These are phyloP conservation scores for Nettapus auritus DNA, from an alignment of 2,113 vertebrate genomes.

Conservation along the genomic window DNA sequence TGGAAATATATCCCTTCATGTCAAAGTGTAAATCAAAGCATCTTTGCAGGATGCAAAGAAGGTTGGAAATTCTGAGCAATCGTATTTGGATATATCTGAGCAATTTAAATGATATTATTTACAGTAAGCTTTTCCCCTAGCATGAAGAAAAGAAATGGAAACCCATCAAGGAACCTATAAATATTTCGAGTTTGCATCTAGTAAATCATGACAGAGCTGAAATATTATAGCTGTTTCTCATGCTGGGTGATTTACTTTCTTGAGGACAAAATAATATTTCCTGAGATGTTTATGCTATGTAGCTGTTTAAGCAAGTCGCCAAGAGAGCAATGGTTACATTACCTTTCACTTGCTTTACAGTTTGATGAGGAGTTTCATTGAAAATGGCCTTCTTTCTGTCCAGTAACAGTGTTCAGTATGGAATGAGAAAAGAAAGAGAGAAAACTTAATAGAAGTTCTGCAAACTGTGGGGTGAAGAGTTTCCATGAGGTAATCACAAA, in stretches of 20 bases:
- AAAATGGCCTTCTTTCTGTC: background rate
- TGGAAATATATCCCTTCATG: background rate
- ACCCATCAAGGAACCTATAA: conserved; percentile 33
- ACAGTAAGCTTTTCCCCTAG: conserved; percentile 13
- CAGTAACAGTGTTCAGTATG: background rate
- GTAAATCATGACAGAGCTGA: conserved; percentile 41
- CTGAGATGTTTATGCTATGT: background rate
- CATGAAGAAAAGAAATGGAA: conserved; percentile 33
- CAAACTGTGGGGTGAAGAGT: background rate
- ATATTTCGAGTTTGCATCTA: conserved; percentile 41
- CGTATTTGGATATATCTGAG: background rate
- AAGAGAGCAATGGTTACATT: conserved; percentile 9
- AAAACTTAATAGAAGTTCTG: background rate
- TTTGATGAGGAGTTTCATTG: background rate
- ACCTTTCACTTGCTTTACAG: background rate
- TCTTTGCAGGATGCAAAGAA: conserved; percentile 6
- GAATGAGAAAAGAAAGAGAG: background rate
- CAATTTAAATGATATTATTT: conserved; percentile 57
- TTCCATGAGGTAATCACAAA: background rate
- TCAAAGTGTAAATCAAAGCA: conserved; percentile 29
- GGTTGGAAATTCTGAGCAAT: conserved; percentile 10
- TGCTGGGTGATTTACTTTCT: conserved; percentile 1
- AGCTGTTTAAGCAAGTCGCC: background rate
- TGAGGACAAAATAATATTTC: background rate
- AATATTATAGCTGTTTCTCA: conserved; percentile 2